Evolutionary conservation across 2,113 vertebrate species (phyloP).

Genomic region (Pseudopodoces humilis): DNA sequence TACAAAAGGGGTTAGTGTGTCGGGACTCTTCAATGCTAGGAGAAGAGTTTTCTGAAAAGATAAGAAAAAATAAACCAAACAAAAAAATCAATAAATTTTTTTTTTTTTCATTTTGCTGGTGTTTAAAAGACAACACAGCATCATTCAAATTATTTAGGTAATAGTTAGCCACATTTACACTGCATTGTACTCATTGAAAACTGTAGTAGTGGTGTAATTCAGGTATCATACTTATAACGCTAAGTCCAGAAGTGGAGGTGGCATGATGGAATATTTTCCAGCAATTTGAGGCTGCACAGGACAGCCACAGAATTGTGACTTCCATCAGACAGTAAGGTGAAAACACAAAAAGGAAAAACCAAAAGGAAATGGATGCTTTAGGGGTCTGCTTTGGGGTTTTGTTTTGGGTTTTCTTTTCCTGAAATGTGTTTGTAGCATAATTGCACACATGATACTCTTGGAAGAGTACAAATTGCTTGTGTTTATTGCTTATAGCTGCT

Average conservation of each 20-base stretch:
- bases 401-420: slow-evolving; percentile 16
- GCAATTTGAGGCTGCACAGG: background rate
- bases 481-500: slow-evolving; percentile 55
- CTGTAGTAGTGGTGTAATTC: background rate
- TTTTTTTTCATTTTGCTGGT: background rate
- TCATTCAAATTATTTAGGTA: background rate
- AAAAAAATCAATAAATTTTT: background rate
- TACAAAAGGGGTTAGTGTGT: background rate
- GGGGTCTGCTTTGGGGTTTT: background rate
- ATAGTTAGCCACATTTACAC: background rate
- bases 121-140: background rate
- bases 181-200: background rate
- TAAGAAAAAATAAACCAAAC: background rate
- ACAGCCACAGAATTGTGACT: background rate
- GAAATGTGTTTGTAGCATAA: background rate
- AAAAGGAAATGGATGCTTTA: background rate
- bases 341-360: background rate
- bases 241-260: background rate
- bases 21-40: background rate
- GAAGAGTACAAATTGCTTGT: slow-evolving; percentile 50
- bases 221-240: background rate
- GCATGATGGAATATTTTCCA: background rate
- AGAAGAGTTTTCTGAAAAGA: background rate
- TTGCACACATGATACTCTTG: slow-evolving; percentile 10
- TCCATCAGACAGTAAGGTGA: background rate